These are phyloP conservation scores for Nannospalax galili DNA, from an alignment of 2,113 vertebrate species.

Conservation along the genomic window DNA sequence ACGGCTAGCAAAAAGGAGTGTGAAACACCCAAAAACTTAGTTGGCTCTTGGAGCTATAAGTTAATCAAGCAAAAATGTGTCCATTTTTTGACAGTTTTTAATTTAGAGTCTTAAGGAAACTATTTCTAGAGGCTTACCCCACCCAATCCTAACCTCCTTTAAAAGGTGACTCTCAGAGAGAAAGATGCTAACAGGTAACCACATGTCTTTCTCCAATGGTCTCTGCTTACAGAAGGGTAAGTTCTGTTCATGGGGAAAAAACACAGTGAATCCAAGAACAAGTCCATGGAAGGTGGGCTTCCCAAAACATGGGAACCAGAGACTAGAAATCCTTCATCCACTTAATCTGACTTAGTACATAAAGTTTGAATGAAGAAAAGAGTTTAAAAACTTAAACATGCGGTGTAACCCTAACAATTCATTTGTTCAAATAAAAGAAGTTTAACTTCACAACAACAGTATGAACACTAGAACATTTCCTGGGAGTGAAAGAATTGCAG, in stretches of 20 bases:
- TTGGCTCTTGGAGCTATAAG: neutral
- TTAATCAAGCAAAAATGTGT: neutral
- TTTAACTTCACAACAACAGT: slow-evolving; percentile 58
- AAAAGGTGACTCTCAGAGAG: neutral
- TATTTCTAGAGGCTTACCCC: neutral
- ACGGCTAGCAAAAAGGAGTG: neutral
- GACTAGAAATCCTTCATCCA: neutral
- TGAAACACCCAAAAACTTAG: neutral
- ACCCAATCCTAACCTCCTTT: neutral
- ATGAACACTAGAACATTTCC: slow-evolving; percentile 56
- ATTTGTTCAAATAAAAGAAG: slow-evolving; percentile 25
- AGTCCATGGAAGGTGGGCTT: neutral
- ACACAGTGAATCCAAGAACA: neutral
- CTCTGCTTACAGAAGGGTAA: neutral
- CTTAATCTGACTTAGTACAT: slow-evolving; percentile 32
- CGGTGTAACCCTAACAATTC: neutral
- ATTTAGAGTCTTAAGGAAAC: neutral
- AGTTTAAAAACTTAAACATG: slow-evolving; percentile 45
- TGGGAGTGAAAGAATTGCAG: slow-evolving; percentile 48
- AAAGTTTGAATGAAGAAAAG: slow-evolving; percentile 46
- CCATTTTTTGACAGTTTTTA: neutral
- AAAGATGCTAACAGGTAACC: neutral
- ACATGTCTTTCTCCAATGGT: neutral
- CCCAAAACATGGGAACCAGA: neutral
- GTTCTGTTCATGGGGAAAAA: neutral